Conservation (phyloP, 2,797 vertebrate species). For the Coranthus polyacanthus region DNA sequence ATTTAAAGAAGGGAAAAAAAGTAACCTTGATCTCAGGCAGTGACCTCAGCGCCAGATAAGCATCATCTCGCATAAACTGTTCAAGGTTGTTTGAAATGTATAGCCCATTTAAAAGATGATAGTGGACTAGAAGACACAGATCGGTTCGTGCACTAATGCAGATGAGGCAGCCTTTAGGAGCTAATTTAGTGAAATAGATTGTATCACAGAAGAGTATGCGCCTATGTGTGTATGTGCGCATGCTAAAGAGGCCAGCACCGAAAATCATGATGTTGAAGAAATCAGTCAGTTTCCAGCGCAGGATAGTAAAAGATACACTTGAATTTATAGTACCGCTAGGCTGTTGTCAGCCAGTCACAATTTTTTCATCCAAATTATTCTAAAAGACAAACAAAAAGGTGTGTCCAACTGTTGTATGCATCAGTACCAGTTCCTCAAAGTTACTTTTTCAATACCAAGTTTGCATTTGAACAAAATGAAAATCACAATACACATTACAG, state of each 20-base stretch:
- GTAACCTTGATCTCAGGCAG: conserved; percentile 60
- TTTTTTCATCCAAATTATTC: too few species aligned
- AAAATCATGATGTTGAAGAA: conserved; percentile 45
- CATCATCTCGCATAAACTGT: conserved; percentile 69
- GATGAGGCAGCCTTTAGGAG: conserved; percentile 65
- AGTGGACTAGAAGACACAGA: conserved; percentile 43
- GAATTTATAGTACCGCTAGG: too few species aligned
- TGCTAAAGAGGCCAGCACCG: conserved; percentile 50
- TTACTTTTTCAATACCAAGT: too few species aligned
- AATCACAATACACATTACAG: too few species aligned
- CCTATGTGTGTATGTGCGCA: conserved; percentile 3
- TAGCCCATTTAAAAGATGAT: conserved; percentile 67
- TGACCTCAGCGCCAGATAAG: conserved; percentile 75
- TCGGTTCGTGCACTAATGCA: conserved; percentile 61
- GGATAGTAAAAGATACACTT: too few species aligned
- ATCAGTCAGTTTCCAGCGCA: conserved; percentile 10
- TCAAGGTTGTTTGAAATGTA: conserved; percentile 81
- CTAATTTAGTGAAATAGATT: conserved; percentile 81
- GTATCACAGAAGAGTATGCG: conserved; percentile 43
- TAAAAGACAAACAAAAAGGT: too few species aligned
- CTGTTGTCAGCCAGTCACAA: too few species aligned
- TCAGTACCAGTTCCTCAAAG: too few species aligned
- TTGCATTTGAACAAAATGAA: too few species aligned
- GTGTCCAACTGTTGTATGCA: too few species aligned
- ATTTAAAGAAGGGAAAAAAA: conserved; percentile 46